These are phyloP conservation scores for Drosophila lacteicornis DNA, from an alignment of 1,140 invertebrate species.

Conservation along the genomic window DNA sequence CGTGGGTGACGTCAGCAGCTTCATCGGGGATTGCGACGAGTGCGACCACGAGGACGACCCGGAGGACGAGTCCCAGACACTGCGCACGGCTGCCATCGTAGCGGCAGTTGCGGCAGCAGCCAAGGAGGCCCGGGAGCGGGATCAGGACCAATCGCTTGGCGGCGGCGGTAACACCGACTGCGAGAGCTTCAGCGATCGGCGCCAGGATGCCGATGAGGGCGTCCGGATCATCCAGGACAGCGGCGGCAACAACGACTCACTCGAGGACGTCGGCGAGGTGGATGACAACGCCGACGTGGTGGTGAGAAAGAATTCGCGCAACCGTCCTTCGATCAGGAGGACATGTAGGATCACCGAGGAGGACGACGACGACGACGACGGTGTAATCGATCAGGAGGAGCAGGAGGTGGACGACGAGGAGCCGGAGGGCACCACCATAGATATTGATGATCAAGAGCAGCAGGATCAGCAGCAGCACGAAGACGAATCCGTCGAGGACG, in stretches of 20 bases:
- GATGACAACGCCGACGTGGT: constrained; percentile 75
- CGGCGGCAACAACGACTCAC: constrained; percentile 66
- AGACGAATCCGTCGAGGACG: constrained; percentile 29
- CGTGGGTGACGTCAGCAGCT: constrained; percentile 75
- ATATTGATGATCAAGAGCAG: constrained; percentile 56
- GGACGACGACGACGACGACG: constrained; percentile 61
- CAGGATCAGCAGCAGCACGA: constrained; percentile 36
- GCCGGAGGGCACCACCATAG: constrained; percentile 45
- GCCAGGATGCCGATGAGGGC: constrained; percentile 63
- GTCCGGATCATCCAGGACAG: constrained; percentile 52
- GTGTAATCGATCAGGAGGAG: constrained; percentile 64
- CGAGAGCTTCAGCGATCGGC: constrained; percentile 67
- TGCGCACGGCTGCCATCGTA: constrained; percentile 70
- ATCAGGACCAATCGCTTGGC: constrained; percentile 28
- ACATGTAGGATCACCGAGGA: constrained; percentile 77
- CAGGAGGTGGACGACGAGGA: constrained; percentile 57
- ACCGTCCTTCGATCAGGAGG: constrained; percentile 70
- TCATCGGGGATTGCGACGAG: constrained; percentile 69
- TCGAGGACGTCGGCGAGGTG: constrained; percentile 71
- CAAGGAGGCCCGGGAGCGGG: constrained; percentile 48
- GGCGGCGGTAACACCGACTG: constrained; percentile 57
- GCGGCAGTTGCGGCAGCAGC: constrained; percentile 70
- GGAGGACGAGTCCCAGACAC: constrained; percentile 68
- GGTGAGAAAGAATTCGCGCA: constrained; percentile 68
- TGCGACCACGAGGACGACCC: constrained; percentile 41